Evolutionary conservation across 2,113 vertebrate species (phyloP).

Genomic region (Phrynosoma platyrhinos): DNA sequence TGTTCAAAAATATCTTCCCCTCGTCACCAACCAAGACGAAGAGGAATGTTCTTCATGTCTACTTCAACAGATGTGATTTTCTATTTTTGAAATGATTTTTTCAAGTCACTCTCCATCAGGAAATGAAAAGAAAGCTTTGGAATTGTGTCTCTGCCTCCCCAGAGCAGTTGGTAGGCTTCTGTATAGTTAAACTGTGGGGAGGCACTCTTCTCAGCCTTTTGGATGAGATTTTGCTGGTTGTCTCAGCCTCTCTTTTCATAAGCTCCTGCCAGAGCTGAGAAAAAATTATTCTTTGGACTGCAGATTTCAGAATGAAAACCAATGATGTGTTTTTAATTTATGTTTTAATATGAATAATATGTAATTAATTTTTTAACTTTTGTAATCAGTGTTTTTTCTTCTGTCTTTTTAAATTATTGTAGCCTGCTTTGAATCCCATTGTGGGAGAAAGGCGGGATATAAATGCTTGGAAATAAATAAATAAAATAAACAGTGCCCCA

Average conservation of each 20-base stretch:
- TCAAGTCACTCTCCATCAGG: conserved; percentile 16
- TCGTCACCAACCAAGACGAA: conserved; percentile 7
- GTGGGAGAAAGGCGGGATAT: too few relatives aligned
- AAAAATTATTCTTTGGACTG: background rate
- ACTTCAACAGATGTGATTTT: conserved; percentile 48
- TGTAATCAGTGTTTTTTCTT: too few relatives aligned
- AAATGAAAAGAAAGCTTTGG: background rate
- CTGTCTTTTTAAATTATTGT: too few relatives aligned
- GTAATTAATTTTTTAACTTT: too few relatives aligned
- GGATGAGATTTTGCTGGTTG: too few relatives aligned
- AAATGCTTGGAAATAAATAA: too few relatives aligned
- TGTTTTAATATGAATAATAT: too few relatives aligned
- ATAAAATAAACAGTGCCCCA: background rate
- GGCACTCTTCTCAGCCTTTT: background rate
- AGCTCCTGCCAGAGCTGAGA: too few relatives aligned
- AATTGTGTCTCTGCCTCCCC: conserved; percentile 5
- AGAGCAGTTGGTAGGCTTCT: conserved; percentile 16
- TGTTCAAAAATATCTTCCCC: conserved; percentile 38
- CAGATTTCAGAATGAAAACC: background rate
- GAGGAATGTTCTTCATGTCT: conserved; percentile 20
- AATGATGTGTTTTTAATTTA: too few relatives aligned
- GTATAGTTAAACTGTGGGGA: background rate
- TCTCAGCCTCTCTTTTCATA: too few relatives aligned
- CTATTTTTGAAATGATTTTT: conserved; percentile 17
- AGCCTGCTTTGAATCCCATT: too few relatives aligned